Evolutionary conservation across 2,113 vertebrate genomes (phyloP), one percentile per base, ranked within the genome.

Genomic region (Archocentrus centrarchus): DNA sequence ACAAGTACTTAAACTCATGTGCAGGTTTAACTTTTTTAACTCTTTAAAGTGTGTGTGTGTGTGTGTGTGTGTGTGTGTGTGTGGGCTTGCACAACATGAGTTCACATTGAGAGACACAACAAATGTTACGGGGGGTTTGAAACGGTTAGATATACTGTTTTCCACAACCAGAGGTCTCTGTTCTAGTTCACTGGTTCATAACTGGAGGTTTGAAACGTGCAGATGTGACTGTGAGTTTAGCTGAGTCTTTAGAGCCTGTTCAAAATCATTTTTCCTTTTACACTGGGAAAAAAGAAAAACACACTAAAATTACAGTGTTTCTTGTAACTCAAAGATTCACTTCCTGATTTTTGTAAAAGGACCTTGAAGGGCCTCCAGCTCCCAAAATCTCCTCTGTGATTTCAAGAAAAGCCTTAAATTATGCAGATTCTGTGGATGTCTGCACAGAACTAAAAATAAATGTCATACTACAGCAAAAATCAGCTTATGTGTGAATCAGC

Each of bases 281-380:
- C 22, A 82, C 24, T 22, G 18, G 50, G 58, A 75, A 70, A 77
- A 58, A 75, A 39, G 13, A 80, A 70, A 27, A 27, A 1, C 27
- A 35, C 2, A 3, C 35, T 30, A 32, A 81, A 77, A 81, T 66
- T 57, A 53, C 63, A 61, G 17, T 35, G 53, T 61, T 91, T 83
- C 39, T 83, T 88, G 68, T 61, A 85, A 81, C 83, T 59, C 50
- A 85, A 58, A 92, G 84, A 88, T 80, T 90, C 90, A 93, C 84
- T 93, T 93, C 91, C 90, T 86, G 62, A 86, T 88, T 91, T 86
- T 75, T 53, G 39, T 81, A 27, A 57, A 41, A 59, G n/a, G 77
- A 86, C 50, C 73, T 61, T 77, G 22, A 83, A 86, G 50, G 22
- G 32, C 22, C 39, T 87, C 22, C 3, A 44, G 9, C 30, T 86